Evolutionary conservation across 2,113 vertebrate genomes (phyloP), one percentile per base, ranked within the genome.

Genomic region (Paradisaea rubra): DNA sequence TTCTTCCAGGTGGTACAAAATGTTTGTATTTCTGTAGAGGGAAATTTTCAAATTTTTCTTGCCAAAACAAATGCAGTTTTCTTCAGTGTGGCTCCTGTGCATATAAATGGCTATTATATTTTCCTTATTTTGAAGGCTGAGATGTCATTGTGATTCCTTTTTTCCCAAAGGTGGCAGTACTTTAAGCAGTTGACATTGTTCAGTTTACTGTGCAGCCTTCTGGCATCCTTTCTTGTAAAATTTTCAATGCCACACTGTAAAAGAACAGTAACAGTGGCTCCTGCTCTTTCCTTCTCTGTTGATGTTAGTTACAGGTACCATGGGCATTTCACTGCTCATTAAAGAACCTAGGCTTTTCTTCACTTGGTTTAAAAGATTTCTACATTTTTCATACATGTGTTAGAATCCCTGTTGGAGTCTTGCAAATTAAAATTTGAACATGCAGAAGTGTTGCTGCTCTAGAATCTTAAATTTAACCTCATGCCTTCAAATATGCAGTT

Each of bases 361-460:
- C n/a, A 28, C 21, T 49, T 90, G 10, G 3, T 82, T 86, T 76
- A 56, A 66, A 49, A 10, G 5, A 49, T 73, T 78, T 72, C 9
- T 68, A 3, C 2, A 6, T 82, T 79, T 95, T 79, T 71, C 22
- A 9, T 72, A 20, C 0, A 0, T 22, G 3, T 24, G 9, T 81
- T 81, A 81, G 24, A 79, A 53, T 63, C 28, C 7, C 3, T 80
- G 14, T 5, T 74, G 59, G 20, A 47, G 27, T 50, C 23, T 28
- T 79, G 39, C 17, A 72, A 69, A 52, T 88, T 19, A 11, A 15
- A n/a, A 68, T 45, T 86, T 54, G 68, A 60, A 60, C 23, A 54
- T 33, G 17, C 15, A 47, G 41, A 83, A 74, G 1, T 63, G 18
- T 41, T 83, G 21, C n/a, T 73, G 4, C 15, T 66, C 15, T 53